A percentile compares a stretch with the other conserved stretches of the same genome.
Evolutionary conservation across 2,113 vertebrate species (phyloP).

Genomic region (Corythaeola cristata): DNA sequence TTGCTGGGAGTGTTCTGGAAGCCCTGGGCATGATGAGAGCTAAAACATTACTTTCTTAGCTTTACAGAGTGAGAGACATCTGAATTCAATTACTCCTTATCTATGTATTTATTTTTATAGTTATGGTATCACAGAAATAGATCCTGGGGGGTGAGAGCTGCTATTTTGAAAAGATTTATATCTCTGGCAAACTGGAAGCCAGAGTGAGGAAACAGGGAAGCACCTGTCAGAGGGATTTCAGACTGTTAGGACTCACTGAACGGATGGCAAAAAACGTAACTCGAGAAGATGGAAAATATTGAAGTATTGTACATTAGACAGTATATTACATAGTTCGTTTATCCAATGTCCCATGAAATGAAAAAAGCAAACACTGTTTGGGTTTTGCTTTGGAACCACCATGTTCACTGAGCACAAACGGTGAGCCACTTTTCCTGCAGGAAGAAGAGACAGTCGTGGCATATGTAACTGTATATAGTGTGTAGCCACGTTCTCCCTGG

Average conservation of each 20-base stretch:
- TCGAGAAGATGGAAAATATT: background rate
- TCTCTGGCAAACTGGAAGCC: background rate
- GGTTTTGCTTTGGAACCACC: background rate
- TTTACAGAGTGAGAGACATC: background rate
- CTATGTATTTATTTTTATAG: background rate
- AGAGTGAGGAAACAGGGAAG: background rate
- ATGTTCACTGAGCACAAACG: background rate
- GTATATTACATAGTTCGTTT: background rate
- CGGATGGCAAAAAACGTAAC: background rate
- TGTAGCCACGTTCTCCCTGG: background rate
- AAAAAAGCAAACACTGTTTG: background rate
- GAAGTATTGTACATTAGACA: background rate
- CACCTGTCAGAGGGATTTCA: background rate
- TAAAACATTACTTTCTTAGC: background rate
- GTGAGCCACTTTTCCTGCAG: background rate
- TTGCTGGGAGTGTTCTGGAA: background rate
- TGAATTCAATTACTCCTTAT: background rate
- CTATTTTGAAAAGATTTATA: background rate
- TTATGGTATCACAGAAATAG: background rate
- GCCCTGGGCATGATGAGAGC: background rate
- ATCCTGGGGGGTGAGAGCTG: background rate
- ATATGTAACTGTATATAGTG: background rate
- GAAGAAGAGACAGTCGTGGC: background rate
- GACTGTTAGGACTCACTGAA: background rate
- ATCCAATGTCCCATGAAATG: background rate